A percentile compares a stretch with the other conserved stretches of the same genome.
Conservation (phyloP, 2,888 invertebrate genomes). For the Megalurothrips usitatus region DNA sequence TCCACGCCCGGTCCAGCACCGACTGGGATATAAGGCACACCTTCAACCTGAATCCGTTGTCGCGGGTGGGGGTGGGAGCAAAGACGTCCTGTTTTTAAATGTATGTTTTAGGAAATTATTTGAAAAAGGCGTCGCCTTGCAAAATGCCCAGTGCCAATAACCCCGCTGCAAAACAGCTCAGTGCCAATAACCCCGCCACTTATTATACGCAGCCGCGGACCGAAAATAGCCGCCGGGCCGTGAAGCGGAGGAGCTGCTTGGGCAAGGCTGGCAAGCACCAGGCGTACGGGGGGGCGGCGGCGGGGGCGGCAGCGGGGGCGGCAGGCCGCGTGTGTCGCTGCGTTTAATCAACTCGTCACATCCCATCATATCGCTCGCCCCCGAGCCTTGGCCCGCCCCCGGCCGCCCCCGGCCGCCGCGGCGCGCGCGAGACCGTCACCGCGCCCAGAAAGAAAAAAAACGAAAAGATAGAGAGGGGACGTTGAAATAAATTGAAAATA, state of each 20-base stretch:
- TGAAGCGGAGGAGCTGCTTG: neutral
- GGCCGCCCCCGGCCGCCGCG: too few relatives aligned
- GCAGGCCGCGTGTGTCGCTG: neutral
- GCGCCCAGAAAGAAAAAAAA: neutral
- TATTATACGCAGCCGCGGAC: neutral
- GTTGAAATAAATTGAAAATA: neutral
- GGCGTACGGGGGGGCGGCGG: too few relatives aligned
- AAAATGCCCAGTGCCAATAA: neutral
- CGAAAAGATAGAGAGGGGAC: neutral
- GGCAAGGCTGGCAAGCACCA: too few relatives aligned
- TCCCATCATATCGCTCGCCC: constrained; percentile 1
- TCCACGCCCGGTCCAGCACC: too few relatives aligned
- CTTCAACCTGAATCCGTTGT: too few relatives aligned
- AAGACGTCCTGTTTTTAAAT: too few relatives aligned
- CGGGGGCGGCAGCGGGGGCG: too few relatives aligned
- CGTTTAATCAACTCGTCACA: constrained; percentile 19
- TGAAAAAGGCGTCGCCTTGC: too few relatives aligned
- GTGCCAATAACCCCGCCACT: constrained; percentile 14
- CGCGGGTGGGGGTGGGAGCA: too few relatives aligned
- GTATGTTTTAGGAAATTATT: too few relatives aligned
- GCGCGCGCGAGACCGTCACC: too few relatives aligned
- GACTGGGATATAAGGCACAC: too few relatives aligned
- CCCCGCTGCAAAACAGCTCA: neutral
- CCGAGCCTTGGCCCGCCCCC: neutral
- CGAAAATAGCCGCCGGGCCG: constrained; percentile 19